Conservation (phyloP, 2,113 vertebrate species). For the Thymallus thymallus region DNA sequence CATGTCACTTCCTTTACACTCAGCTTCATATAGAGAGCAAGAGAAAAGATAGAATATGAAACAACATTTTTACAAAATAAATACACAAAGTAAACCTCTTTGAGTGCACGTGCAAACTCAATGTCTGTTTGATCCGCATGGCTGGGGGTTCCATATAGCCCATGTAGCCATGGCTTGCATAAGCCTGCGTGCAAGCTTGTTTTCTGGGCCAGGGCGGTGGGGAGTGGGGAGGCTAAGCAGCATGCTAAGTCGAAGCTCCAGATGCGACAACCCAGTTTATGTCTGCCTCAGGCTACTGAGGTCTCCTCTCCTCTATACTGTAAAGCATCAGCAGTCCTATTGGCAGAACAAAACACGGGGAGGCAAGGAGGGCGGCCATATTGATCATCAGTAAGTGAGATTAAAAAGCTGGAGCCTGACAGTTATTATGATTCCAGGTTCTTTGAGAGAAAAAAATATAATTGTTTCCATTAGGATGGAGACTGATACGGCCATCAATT, state of each 20-base stretch:
- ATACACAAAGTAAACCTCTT: not conserved
- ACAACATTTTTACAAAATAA: not conserved
- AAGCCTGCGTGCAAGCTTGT: not conserved
- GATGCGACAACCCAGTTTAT: not conserved
- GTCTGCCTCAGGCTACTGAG: not conserved
- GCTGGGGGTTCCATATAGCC: not conserved
- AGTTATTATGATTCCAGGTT: conserved; percentile 9
- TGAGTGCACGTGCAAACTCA: not conserved
- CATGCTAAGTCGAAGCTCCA: not conserved
- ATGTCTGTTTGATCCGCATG: not conserved
- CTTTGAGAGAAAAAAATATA: conserved; percentile 33
- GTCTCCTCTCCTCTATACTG: not conserved
- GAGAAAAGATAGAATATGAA: not conserved
- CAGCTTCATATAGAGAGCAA: not conserved
- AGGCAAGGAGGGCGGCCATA: not conserved
- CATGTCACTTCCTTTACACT: not conserved
- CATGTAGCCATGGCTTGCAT: not conserved
- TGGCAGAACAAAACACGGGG: not conserved
- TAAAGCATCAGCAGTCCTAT: not conserved
- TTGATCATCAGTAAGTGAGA: conserved; percentile 28
- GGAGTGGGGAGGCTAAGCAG: not conserved
- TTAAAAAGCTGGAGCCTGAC: conserved; percentile 29
- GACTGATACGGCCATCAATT: conserved; percentile 14
- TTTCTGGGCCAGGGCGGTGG: not conserved
- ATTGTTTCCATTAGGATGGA: conserved; percentile 38